Percentiles rank a stretch among this genome's conserved stretches.
phyloP scores from a whole-genome alignment of 2,113 vertebrate genomes.

The Syrrhaptes paradoxus region DNA sequence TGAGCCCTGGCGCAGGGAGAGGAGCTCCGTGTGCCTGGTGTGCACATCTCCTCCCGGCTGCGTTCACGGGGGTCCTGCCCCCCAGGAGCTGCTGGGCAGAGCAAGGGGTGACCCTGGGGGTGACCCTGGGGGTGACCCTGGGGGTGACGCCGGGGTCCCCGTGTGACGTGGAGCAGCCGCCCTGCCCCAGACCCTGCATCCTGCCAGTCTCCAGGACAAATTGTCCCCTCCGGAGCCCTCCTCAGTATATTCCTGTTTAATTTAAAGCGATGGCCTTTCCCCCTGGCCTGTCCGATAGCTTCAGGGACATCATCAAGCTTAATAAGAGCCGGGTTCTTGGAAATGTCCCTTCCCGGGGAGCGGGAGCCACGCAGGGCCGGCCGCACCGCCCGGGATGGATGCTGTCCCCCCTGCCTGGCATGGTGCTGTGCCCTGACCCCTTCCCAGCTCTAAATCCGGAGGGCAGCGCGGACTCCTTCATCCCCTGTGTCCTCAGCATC shows the following conservation, averaged over 20 bases:
- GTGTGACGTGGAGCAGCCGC: neutral
- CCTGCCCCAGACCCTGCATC: neutral
- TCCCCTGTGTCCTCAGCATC: accelerated
- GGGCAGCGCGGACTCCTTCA: accelerated
- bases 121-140: neutral
- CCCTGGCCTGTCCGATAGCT: slow-evolving; percentile 14
- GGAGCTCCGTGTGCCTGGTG: neutral
- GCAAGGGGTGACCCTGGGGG: neutral
- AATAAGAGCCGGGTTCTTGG: neutral
- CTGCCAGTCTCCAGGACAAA: neutral
- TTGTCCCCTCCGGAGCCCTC: neutral
- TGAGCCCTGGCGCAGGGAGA: neutral
- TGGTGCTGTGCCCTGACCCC: accelerated
- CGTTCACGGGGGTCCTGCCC: neutral
- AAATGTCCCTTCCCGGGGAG: neutral
- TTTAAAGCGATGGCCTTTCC: slow-evolving; percentile 52
- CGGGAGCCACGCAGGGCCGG: accelerated
- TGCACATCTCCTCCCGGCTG: neutral
- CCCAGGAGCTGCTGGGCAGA: neutral
- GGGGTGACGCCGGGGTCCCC: accelerated
- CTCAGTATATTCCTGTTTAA: neutral
- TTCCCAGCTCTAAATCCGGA: neutral
- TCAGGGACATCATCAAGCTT: slow-evolving; percentile 49
- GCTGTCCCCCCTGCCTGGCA: accelerated
- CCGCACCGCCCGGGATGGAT: accelerated